These are phyloP conservation scores for Acanthosepion esculentum DNA, from an alignment of 2,888 invertebrate species.

Conservation along the genomic window DNA sequence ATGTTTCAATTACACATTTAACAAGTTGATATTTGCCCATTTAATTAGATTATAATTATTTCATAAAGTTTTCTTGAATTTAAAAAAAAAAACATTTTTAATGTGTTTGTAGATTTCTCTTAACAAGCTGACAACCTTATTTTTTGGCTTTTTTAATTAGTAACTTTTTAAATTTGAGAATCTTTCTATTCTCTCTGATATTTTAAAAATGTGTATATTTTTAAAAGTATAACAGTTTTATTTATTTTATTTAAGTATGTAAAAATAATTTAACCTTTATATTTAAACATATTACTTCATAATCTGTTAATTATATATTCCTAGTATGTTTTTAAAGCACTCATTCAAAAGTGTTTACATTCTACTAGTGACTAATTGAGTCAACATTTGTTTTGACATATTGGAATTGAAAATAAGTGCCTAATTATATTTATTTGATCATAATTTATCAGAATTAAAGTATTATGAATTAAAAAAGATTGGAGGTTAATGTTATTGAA, in stretches of 20 bases:
- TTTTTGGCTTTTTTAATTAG: conserved; percentile 12
- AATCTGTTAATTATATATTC: no score
- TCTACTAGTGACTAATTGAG: no score
- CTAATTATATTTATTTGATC: neutral
- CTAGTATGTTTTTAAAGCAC: no score
- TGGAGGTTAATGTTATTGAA: neutral
- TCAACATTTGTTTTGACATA: no score
- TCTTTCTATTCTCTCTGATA: conserved; percentile 33
- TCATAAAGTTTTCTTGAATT: neutral
- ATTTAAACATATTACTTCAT: no score
- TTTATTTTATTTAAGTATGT: no score
- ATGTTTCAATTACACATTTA: neutral
- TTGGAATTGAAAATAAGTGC: no score
- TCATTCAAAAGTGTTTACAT: no score
- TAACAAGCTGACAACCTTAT: neutral
- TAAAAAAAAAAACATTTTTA: neutral
- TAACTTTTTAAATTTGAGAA: conserved; percentile 9
- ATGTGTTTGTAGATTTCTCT: neutral
- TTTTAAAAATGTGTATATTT: no score
- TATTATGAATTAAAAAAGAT: neutral
- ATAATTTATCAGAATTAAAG: neutral
- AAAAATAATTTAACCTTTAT: no score
- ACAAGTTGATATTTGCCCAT: neutral
- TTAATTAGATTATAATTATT: neutral
- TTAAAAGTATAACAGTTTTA: no score